These are phyloP conservation scores for Frankliniella intonsa DNA, from an alignment of 2,888 invertebrate species.

Conservation along the genomic window DNA sequence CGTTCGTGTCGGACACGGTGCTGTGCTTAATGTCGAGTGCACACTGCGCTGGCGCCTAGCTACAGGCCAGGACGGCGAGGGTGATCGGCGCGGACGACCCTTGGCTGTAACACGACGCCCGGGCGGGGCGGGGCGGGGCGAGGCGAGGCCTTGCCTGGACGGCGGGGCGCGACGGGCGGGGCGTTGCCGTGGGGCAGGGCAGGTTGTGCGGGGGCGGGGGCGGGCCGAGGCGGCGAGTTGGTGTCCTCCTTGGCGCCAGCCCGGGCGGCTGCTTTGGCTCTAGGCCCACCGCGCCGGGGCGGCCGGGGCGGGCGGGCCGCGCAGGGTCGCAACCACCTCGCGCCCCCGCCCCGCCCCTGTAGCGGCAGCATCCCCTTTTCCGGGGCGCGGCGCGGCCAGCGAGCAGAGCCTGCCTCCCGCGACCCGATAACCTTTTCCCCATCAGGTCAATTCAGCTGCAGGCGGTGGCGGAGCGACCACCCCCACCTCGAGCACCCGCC, in stretches of 20 bases:
- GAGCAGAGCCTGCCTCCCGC: not conserved
- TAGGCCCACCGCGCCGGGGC: not conserved
- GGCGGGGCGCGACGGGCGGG: too few species aligned
- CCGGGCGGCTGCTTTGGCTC: not conserved
- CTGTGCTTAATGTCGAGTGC: not conserved
- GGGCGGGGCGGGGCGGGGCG: not conserved
- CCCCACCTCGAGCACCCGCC: not conserved
- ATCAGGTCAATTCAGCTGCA: not conserved
- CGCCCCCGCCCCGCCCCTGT: not conserved
- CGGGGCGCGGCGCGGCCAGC: not conserved
- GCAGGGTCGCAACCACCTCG: not conserved
- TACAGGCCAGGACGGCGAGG: not conserved
- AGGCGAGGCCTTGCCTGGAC: not conserved
- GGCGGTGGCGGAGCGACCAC: not conserved
- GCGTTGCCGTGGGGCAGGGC: not conserved
- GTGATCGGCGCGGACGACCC: not conserved
- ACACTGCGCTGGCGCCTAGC: not conserved
- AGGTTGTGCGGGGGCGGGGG: not conserved
- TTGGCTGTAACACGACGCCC: not conserved
- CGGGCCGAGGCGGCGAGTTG: not conserved
- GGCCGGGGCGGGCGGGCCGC: not conserved
- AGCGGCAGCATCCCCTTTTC: not conserved
- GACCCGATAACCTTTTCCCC: not conserved
- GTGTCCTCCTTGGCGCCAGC: not conserved
- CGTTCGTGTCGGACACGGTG: not conserved